These are phyloP conservation scores for Belgica antarctica DNA, from an alignment of 2,888 invertebrate genomes.

Conservation along the genomic window DNA sequence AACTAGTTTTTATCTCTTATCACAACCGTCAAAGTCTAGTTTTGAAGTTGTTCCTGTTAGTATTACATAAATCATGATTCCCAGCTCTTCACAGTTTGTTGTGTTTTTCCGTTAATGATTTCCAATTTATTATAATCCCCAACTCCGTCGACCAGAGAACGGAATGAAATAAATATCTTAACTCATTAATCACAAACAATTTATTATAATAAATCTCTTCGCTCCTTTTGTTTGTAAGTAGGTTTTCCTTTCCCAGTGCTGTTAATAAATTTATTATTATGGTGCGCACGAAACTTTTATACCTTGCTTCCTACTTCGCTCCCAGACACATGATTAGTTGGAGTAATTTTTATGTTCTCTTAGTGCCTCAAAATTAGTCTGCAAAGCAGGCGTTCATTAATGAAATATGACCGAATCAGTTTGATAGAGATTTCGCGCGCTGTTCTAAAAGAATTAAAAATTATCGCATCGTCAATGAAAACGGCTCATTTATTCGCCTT, in stretches of 20 bases:
- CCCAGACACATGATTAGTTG: conserved; percentile 5
- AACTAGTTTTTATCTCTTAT: too few species aligned
- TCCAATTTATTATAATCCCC: conserved; percentile 35
- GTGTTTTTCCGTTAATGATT: conserved; percentile 36
- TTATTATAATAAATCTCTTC: conserved; percentile 43
- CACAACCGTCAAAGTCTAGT: too few species aligned
- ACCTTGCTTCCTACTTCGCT: too few species aligned
- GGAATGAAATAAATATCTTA: conserved; percentile 41
- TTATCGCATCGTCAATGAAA: not conserved
- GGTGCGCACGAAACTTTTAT: conserved; percentile 16
- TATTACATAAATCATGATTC: conserved; percentile 38
- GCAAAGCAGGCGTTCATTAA: not conserved
- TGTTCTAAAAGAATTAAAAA: not conserved
- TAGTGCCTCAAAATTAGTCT: not conserved
- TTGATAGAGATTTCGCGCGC: not conserved
- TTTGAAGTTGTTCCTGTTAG: too few species aligned
- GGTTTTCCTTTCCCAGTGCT: conserved; percentile 24
- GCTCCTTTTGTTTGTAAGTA: conserved; percentile 21
- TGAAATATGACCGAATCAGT: not conserved
- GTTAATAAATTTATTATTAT: conserved; percentile 43
- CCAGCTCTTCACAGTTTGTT: conserved; percentile 11
- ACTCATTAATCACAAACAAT: conserved; percentile 43
- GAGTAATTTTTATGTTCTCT: not conserved
- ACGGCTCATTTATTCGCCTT: not conserved
- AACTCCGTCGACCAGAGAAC: not conserved